A percentile compares a stretch with the other conserved stretches of the same genome.
These are phyloP conservation scores for Rotaria sp. DNA, from an alignment of 2,888 invertebrate genomes.

Conservation along the genomic window DNA sequence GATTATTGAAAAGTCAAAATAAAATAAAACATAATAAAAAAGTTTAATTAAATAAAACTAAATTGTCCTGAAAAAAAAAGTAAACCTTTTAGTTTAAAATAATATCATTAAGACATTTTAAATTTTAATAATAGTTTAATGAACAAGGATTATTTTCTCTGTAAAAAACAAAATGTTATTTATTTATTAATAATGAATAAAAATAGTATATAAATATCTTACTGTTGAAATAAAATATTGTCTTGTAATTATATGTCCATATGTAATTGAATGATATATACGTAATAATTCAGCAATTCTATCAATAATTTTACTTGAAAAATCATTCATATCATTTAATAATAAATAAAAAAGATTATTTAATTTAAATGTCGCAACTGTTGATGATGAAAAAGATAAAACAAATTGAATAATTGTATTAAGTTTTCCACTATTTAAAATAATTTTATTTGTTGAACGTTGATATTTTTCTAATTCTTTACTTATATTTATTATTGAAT, in stretches of 20 bases:
- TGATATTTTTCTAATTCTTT: constrained; percentile 30
- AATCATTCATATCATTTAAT: constrained; percentile 28
- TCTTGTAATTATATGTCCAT: constrained; percentile 6
- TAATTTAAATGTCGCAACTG: background rate
- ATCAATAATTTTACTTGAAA: background rate
- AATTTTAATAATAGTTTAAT: no score
- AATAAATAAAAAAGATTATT: constrained; percentile 28
- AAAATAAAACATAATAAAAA: no score
- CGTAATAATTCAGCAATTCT: constrained; percentile 12
- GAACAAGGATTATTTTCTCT: no score
- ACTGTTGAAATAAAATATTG: constrained; percentile 16
- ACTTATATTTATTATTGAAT: background rate
- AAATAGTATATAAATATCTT: background rate
- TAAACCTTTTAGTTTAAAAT: no score
- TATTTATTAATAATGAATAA: no score
- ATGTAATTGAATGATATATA: constrained; percentile 4
- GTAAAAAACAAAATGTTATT: no score
- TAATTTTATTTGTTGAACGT: constrained; percentile 1
- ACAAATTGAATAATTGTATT: constrained; percentile 20
- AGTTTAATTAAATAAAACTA: no score
- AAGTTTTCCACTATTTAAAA: background rate
- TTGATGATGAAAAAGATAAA: constrained; percentile 23
- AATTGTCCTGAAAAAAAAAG: no score
- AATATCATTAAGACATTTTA: no score
- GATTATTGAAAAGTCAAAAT: no score